phyloP scores from a whole-genome alignment of 2,113 vertebrate genomes.

The Toxotes chatareus region DNA sequence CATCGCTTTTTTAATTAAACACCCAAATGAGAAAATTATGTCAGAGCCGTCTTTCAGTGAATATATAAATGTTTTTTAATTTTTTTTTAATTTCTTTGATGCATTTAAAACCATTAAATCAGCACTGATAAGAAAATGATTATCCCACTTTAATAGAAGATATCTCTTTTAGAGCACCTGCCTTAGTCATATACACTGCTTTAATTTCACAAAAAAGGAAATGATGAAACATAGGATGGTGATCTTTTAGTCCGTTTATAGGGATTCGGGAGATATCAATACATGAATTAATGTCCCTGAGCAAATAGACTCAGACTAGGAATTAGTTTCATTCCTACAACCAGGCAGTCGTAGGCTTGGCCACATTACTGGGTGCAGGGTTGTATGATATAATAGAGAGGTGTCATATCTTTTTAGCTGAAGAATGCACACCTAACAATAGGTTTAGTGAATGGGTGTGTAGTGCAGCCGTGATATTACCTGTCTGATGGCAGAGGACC shows the following conservation, averaged over 20 bases:
- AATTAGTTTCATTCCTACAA: background rate
- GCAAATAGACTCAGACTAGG: background rate
- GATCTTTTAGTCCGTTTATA: constrained; percentile 22
- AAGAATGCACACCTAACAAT: constrained; percentile 62
- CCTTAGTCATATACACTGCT: background rate
- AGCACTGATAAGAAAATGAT: background rate
- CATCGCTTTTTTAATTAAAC: background rate
- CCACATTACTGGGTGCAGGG: constrained; percentile 16
- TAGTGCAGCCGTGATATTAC: constrained; percentile 39
- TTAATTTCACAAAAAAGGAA: background rate
- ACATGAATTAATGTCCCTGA: background rate
- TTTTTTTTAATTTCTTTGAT: background rate
- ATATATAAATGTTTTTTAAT: background rate
- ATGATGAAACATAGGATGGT: background rate
- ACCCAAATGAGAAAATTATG: background rate
- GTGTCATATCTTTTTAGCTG: constrained; percentile 24
- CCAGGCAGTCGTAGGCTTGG: background rate
- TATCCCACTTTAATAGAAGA: background rate
- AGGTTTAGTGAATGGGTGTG: constrained; percentile 57
- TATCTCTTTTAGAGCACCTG: background rate
- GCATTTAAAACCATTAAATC: background rate
- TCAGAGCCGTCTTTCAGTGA: no score
- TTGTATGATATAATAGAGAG: constrained; percentile 22
- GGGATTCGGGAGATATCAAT: background rate
- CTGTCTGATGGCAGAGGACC: constrained; percentile 41